Evolutionary conservation across 2,797 vertebrate genomes (phyloP), one percentile per base, ranked within the genome.

Genomic region (Sylvilagus floridanus): DNA sequence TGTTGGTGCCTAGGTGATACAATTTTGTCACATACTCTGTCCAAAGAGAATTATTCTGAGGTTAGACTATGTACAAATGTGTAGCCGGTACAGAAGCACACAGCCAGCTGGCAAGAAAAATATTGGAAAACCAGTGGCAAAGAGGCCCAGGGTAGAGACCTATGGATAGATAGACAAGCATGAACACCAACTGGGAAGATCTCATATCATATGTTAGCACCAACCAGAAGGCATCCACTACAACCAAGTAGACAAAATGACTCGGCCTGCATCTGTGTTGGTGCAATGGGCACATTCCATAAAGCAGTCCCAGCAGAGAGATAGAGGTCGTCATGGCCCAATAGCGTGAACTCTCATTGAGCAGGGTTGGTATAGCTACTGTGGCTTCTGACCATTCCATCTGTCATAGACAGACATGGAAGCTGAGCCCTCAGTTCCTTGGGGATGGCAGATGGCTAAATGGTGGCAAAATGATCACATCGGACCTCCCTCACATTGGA

Each of bases 31-130:
- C 4, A 0, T 32, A 73, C 42, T 63, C 69, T 81, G 42, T 72
- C 42, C 54, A 81, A 93, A 60, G n/a, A 76, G 50, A 88, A 90
- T 28, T n/a, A 35, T 84, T 71, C 50, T 89, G 50, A 32, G 35
- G n/a, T 69, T 50, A 87, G 88, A 57, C 63, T 24, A 54, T n/a
- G 47, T 21, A 32, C 30, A 91, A 52, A 91, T 22, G 24, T 14
- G 3, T 26, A 47, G 65, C 94, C 42, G 42, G 65, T 60, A 54
- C 35, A 75, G 79, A 93, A 42, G 76, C 75, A 42, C n/a, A 65
- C 24, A 66, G 62, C 47, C 71, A 65, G 35, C 5, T 79, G n/a
- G n/a, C 54, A 91, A 32, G n/a, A 76, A 66, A 65, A 50, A 19
- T 47, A 37, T 50, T 35, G 85, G 66, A 76, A 87, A 94, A 26